A percentile compares a stretch with the other conserved stretches of the same genome.
These are phyloP conservation scores for Montipora efflorescens DNA, from an alignment of 64 coral and sea anemone genomes.

Conservation along the genomic window DNA sequence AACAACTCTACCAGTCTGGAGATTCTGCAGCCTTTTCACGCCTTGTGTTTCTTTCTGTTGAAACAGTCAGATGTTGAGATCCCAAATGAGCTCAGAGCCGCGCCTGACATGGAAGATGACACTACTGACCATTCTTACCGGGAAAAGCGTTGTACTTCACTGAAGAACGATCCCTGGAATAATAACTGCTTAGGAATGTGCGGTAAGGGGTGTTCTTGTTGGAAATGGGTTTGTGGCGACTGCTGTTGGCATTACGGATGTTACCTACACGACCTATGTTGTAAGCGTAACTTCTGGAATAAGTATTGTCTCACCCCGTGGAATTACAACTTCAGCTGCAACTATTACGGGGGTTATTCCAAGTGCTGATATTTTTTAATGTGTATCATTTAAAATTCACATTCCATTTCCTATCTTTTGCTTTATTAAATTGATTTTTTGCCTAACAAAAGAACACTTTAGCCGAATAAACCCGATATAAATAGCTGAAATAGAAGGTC, in stretches of 20 bases:
- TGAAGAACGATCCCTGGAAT: too few species aligned
- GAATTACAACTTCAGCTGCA: too few species aligned
- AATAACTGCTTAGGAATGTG: not conserved
- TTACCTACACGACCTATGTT: slow-evolving; percentile 14
- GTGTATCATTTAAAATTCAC: too few species aligned
- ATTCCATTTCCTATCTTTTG: too few species aligned
- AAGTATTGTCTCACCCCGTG: not conserved
- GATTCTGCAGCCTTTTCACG: not conserved
- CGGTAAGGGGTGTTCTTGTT: not conserved
- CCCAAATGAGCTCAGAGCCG: not conserved
- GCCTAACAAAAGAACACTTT: too few species aligned
- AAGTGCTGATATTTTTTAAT: too few species aligned
- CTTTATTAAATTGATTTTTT: too few species aligned
- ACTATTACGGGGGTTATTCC: too few species aligned
- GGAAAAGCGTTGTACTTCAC: not conserved
- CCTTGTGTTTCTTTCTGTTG: not conserved
- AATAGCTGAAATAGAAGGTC: too few species aligned
- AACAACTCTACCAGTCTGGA: not conserved
- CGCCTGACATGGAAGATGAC: not conserved
- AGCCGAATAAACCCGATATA: too few species aligned
- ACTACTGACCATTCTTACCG: not conserved
- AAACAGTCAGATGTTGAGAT: not conserved
- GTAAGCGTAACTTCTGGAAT: not conserved
- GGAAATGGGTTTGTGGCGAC: not conserved
- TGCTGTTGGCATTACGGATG: not conserved